phyloP scores from a whole-genome alignment of 2,888 invertebrate species.

The Choristoneura rosaceana region DNA sequence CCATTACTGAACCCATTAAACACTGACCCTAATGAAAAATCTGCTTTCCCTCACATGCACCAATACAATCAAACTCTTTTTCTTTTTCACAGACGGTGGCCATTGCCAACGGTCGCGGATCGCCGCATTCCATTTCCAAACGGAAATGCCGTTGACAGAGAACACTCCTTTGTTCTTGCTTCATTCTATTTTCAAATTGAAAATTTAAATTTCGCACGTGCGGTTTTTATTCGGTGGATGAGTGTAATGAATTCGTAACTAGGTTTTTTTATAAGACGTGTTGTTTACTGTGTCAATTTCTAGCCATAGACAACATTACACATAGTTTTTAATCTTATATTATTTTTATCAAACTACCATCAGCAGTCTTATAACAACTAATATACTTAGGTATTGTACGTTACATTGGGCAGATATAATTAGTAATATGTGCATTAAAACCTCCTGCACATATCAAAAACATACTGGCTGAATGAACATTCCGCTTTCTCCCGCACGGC shows the following conservation, averaged over 20 bases:
- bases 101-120: slow-evolving; percentile 56
- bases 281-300: background rate
- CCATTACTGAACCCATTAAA: slow-evolving; percentile 28
- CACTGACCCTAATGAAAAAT: slow-evolving; percentile 34
- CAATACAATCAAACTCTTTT: slow-evolving; percentile 48
- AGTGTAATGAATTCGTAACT: slow-evolving; percentile 46
- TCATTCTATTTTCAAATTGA: slow-evolving; percentile 65
- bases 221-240: slow-evolving; percentile 53
- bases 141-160: slow-evolving; percentile 77
- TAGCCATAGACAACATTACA: too few relatives aligned
- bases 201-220: slow-evolving; percentile 58
- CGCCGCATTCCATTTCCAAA: slow-evolving; percentile 74
- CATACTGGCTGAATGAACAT: too few relatives aligned
- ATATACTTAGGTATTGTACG: too few relatives aligned
- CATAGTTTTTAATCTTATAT: too few relatives aligned
- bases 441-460: too few relatives aligned
- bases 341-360: too few relatives aligned
- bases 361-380: too few relatives aligned
- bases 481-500: too few relatives aligned
- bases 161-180: slow-evolving; percentile 74
- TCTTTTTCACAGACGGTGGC: slow-evolving; percentile 60
- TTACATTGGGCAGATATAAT: too few relatives aligned
- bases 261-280: background rate
- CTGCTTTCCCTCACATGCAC: slow-evolving; percentile 25
- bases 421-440: too few relatives aligned